phyloP scores from a whole-genome alignment of 2,113 vertebrate species.

The Caracal caracal region DNA sequence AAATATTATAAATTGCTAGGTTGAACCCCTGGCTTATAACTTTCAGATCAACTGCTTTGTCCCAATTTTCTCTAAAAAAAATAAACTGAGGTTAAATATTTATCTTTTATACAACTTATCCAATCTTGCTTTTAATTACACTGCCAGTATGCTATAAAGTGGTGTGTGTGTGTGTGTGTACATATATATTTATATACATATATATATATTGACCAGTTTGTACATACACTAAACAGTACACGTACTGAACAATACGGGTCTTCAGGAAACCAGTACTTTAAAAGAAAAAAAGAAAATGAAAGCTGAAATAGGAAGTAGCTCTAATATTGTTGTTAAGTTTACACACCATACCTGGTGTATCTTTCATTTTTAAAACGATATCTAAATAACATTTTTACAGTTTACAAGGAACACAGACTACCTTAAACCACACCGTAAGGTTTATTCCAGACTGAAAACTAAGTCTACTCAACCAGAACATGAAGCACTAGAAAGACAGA shows the following conservation, averaged over 20 bases:
- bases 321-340: not conserved
- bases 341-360: not conserved
- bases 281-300: conserved; percentile 51
- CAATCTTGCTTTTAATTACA: not conserved
- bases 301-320: not conserved
- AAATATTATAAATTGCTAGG: not conserved
- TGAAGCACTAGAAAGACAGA: not conserved
- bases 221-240: not conserved
- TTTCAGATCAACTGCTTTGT: conserved; percentile 14
- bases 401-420: conserved; percentile 18
- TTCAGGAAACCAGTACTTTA: not conserved
- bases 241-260: not conserved
- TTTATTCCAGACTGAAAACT: not conserved
- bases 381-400: conserved; percentile 11
- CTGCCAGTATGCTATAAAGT: not conserved
- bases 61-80: not conserved
- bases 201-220: not conserved
- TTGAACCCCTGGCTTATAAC: not conserved
- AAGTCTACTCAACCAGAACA: not conserved
- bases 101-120: conserved; percentile 14
- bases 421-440: not conserved
- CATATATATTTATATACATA: too few species aligned
- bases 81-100: not conserved
- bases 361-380: not conserved
- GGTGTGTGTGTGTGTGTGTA: fast-evolving